These are phyloP conservation scores for Drosophila elegans DNA, from an alignment of 1,140 invertebrate genomes.

Conservation along the genomic window DNA sequence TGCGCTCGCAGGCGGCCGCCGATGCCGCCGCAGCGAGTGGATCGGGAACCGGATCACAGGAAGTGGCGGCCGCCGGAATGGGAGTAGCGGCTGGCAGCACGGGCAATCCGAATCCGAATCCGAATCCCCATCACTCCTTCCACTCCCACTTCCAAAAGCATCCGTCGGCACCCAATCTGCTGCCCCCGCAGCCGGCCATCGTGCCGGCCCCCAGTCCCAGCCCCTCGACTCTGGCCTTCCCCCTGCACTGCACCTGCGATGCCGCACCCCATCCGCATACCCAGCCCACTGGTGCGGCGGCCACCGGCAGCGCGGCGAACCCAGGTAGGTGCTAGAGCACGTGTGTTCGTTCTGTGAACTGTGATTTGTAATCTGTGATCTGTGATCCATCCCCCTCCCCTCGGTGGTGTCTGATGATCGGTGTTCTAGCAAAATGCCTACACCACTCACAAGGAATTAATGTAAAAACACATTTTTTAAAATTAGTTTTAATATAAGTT, in stretches of 20 bases:
- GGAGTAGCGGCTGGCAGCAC: constrained; percentile 28
- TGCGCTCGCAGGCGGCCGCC: constrained; percentile 59
- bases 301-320: constrained; percentile 63
- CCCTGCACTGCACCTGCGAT: constrained; percentile 83
- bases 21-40: constrained; percentile 33
- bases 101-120: constrained; percentile 17
- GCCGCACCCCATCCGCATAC: constrained; percentile 55
- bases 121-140: constrained; percentile 49
- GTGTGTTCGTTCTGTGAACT: constrained; percentile 40
- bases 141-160: constrained; percentile 84
- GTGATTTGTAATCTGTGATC: neutral
- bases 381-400: constrained; percentile 17
- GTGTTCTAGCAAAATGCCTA: constrained; percentile 34
- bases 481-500: no score
- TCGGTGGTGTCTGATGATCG: constrained; percentile 43
- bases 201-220: constrained; percentile 77
- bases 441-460: constrained; percentile 32
- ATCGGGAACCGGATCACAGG: neutral
- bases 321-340: constrained; percentile 85
- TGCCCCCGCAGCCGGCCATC: constrained; percentile 67
- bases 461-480: no score
- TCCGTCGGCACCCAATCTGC: constrained; percentile 78
- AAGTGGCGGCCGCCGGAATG: constrained; percentile 9
- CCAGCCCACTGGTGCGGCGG: constrained; percentile 47
- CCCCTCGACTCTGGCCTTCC: constrained; percentile 82